Evolutionary conservation across 2,797 vertebrate species (phyloP), one percentile per base, ranked within the genome.

Genomic region (Anomalospiza imberbis): DNA sequence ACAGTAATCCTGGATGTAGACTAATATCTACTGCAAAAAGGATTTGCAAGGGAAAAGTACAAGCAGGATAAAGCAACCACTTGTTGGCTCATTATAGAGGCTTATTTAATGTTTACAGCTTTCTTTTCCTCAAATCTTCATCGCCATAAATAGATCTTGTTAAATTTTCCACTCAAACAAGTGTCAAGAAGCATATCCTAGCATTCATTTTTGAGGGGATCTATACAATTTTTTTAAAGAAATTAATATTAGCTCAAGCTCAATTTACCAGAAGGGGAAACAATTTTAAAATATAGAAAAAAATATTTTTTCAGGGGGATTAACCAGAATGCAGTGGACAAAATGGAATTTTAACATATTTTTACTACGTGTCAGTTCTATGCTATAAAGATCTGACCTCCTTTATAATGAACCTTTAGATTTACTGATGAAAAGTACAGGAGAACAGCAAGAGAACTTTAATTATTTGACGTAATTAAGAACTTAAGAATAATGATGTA

Each of bases 391-490:
- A 32, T 21, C n/a, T 55, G 50, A 61, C 17, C 31, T 76, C 6
- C 19, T 73, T 87, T 40, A 26, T 38, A 58, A 82, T 62, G 31
- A 26, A 28, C 17, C 65, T 81, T 17, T 70, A 81, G 26, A 72
- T 87, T 89, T 75, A 54, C 36, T 66, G 47, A 55, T 54, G 28
- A 58, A 58, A 87, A 72, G 12, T 62, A 44, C 15, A 47, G 44
- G 8, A 65, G 31, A 84, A 54, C 2, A 8, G 17, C 32, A 89
- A 68, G 34, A 42, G 3, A 78, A 89, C 9, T 65, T 60, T 32
- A 71, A 67, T 88, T 89, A 85, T 93, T 72, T 84, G 13, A 65
- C 2, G 4, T 18, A 87, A 73, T 73, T 88, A 87, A 92, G 66
- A 88, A 65, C 21, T 53, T 91, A 73, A 79, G 57, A 40, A n/a